These are phyloP conservation scores for Paramormyrops kingsleyae DNA, from an alignment of 2,113 vertebrate species.

Conservation along the genomic window DNA sequence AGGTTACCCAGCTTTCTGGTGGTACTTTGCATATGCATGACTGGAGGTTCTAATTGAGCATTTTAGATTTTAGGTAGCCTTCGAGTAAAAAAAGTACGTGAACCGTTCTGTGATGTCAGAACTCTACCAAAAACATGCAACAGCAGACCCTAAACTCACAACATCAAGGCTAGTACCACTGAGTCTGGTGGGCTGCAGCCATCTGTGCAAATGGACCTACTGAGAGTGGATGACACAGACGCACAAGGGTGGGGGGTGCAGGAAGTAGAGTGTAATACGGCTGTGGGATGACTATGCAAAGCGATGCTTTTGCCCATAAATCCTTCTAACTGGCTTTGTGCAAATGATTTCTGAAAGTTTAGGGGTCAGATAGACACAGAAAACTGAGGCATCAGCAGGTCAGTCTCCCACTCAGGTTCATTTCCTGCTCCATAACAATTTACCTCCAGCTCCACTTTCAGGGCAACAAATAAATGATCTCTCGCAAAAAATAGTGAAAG, in stretches of 20 bases:
- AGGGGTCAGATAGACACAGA: constrained; percentile 4
- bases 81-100: not conserved
- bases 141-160: not conserved
- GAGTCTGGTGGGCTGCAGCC: not conserved
- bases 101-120: not conserved
- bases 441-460: constrained; percentile 54
- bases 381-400: constrained; percentile 52
- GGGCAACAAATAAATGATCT: constrained; percentile 46
- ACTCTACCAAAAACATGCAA: not conserved
- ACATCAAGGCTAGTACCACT: not conserved
- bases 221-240: not conserved
- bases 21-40: not conserved
- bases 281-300: constrained; percentile 2
- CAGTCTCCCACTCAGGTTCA: constrained; percentile 26
- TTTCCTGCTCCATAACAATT: constrained; percentile 47
- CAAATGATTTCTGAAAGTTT: not conserved
- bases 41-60: not conserved
- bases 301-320: not conserved
- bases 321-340: not conserved
- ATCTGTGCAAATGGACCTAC: not conserved
- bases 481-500: constrained; percentile 43
- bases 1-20: not conserved
- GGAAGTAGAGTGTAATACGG: not conserved
- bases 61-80: not conserved
- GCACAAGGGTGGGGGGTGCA: not conserved